Evolutionary conservation across 2,888 invertebrate genomes (phyloP), one percentile per base, ranked within the genome.

Genomic region (Ceriagrion tenellum): DNA sequence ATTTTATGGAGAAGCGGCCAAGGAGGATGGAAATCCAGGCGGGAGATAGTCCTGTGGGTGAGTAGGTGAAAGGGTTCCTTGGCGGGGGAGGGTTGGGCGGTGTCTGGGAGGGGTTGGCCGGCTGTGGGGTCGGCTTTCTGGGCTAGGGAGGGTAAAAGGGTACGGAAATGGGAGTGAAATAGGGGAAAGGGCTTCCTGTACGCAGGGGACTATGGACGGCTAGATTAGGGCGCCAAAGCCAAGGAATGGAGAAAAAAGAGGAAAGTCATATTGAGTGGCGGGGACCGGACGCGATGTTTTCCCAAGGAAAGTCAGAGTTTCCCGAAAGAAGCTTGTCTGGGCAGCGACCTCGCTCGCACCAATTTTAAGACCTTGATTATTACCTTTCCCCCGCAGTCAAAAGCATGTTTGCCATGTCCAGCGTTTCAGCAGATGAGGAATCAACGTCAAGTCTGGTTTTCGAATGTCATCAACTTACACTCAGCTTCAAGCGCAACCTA

Each of bases 151-250:
- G 47, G 47, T 47, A 8, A 47, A 35, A 23, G 89, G 55, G 18
- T 89, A 55, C 55, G 47, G 47, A 89, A 55, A 89, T n/a, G 89
- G 89, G 55, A 40, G n/a, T 55, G 89, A 89, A 55, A 47, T 55
- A 47, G n/a, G 47, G 55, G 23, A n/a, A n/a, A 55, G 55, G 55
- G 26, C 89, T 55, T 89, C 55, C 89, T 55, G 47, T 47, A 16
- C 59, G 59, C 26, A 26, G 89, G 47, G 89, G 20, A 55, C 89
- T 89, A 55, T 35, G 81, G 81, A 16, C 81, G 81, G 81, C 81
- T 81, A 81, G 81, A 81, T 81, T 81, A 81, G 35, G 81, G 81
- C 18, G 81, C 81, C 81, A 30, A 35, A n/a, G 35, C 35, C 10
- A 18, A 81, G 81, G 81, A 16, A 81, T 16, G 81, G 81, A 81